Evolutionary conservation across 2,888 invertebrate genomes (phyloP), one percentile per base, ranked within the genome.

Genomic region (Polymixis lichenea): DNA sequence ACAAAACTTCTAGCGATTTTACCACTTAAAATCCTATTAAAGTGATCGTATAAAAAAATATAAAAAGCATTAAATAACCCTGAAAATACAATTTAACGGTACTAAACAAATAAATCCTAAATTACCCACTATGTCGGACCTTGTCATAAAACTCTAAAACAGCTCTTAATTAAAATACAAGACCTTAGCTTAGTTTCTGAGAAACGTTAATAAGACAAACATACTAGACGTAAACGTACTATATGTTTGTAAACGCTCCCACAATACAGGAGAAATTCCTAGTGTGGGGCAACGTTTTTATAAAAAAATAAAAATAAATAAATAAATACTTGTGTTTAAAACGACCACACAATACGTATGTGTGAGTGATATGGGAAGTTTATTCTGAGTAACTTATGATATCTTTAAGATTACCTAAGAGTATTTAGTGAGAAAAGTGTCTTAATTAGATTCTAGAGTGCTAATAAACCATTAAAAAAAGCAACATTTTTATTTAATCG

Each of bases 101-200:
- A 72, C 49, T 86, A 84, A 86, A 86, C 15, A 32, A 86, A 86
- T 84, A 72, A 80, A 82, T 62, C n/a, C 69, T 25, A 71, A 82
- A 73, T 77, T 73, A 77, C 11, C 43, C 13, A 46, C 70, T n/a
- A 70, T 67, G 22, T 72, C 28, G 61, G 65, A 73, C 68, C 76
- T 67, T 58, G 77, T 82, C 75, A 79, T 86, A 86, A 84, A 86
- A 75, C 71, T 64, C 38, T 49, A 68, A 76, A 74, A 69, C 61
- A 74, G 66, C 66, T 72, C 77, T 76, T 56, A 65, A 78, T 80
- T 77, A 38, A 80, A 46, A 58, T 65, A 61, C 53, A 73, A 71
- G 25, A 53, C 62, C 65, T 75, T 69, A 69, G 55, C 53, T 73
- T 73, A 69, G 58, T 84, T 83, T 84, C 82, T 78, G 68, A 77